Percentiles rank a stretch among this genome's conserved stretches.
These are phyloP conservation scores for Philypnodon macrostomus DNA, from an alignment of 2,797 vertebrate genomes.

Conservation along the genomic window DNA sequence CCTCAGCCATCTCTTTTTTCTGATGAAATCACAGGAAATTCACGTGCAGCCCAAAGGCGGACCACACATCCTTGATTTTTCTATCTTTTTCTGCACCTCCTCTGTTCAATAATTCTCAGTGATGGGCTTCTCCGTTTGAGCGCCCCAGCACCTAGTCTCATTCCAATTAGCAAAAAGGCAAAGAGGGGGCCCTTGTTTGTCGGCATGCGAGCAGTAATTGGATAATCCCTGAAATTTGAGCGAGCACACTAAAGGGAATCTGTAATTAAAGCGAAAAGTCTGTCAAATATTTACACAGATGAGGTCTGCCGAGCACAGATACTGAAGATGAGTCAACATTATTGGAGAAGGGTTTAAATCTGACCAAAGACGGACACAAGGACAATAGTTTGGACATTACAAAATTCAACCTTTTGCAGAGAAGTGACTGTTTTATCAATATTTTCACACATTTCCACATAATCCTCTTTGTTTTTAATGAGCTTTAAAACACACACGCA, in stretches of 20 bases:
- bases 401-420: slow-evolving; percentile 15
- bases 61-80: slow-evolving; percentile 50
- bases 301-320: slow-evolving; percentile 1
- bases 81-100: slow-evolving; percentile 16
- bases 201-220: slow-evolving; percentile 67
- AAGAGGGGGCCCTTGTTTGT: slow-evolving; percentile 25
- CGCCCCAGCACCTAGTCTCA: slow-evolving; percentile 49
- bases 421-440: slow-evolving; percentile 15
- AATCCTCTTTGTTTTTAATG: slow-evolving; percentile 35
- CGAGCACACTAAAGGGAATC: slow-evolving; percentile 66
- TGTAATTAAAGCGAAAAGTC: slow-evolving; percentile 71
- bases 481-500: slow-evolving; percentile 15
- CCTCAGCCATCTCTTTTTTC: slow-evolving; percentile 62
- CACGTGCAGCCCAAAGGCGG: slow-evolving; percentile 58
- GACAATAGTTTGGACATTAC: slow-evolving; percentile 19
- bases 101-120: slow-evolving; percentile 66
- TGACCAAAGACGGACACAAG: slow-evolving; percentile 7
- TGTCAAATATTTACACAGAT: slow-evolving; percentile 55
- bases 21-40: slow-evolving; percentile 77
- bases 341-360: slow-evolving; percentile 21
- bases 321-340: slow-evolving; percentile 9
- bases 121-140: slow-evolving; percentile 62
- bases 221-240: slow-evolving; percentile 74
- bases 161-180: slow-evolving; percentile 67
- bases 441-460: slow-evolving; percentile 19